Base-by-base conservation (phyloP, 1,140 invertebrate genomes). In the Melitaea cinxia region DNA sequence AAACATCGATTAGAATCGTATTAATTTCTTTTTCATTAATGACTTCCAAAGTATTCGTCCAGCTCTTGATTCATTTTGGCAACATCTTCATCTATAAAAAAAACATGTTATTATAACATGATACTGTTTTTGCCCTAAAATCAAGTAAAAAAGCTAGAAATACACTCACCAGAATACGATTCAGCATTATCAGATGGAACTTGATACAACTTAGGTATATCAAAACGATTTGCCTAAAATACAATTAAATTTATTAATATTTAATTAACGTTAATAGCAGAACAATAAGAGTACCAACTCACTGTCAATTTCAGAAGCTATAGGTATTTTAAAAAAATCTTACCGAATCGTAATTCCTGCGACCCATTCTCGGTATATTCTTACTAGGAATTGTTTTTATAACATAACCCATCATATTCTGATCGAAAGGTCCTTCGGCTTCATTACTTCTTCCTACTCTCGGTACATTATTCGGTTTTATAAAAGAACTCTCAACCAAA, bases 391-490 rank as follows among this genome's bases (percentile, higher is more conserved):
- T 77, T 30, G 86, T 85, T 77, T 90, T 90, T 50, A 90, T 90
- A 49, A 90, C 88, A 55, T 90, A 90, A 7, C 85, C 88, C 79
- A 84, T 80, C 39, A 75, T 60, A 17, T 67, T 75, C 58, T 85
- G 80, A 50, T 88, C 86, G 56, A 78, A 90, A 14, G 77, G 77
- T 12, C 74, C 80, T 17, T 84, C 78, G 14, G 79, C 80, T 64
- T 89, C 88, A 58, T 85, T 88, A 23, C 86, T 90, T 58, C 88
- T 83, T 6, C 88, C 88, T 58, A 90, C 85, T 61, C 88, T 81
- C 15, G 88, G 88, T 42, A 90, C 78, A 75, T 89, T 90, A 66
- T 90, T 90, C 4, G 83, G 80, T 58, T 90, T 90, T 63, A 90
- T 84, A 69, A 90, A 89, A 0, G 86, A 87, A 64, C 75, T 78